A percentile compares a stretch with the other conserved stretches of the same genome.
Conservation (phyloP, 2,797 vertebrate species). For the Chloroceryle amazona region DNA sequence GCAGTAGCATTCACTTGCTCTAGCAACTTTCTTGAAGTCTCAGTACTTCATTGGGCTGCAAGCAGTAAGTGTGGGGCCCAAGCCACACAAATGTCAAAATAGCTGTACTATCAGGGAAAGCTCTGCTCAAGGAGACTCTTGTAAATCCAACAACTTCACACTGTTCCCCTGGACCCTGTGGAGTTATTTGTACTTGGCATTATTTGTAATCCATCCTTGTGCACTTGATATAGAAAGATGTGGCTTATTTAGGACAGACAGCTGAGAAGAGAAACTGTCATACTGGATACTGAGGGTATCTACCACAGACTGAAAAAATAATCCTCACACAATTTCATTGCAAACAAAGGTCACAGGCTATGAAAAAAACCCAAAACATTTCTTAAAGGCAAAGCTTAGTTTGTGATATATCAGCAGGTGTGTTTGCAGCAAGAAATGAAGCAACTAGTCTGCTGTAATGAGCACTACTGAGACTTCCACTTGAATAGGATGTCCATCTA, state of each 20-base stretch:
- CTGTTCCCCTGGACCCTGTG: not conserved
- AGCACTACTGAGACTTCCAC: not conserved
- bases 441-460: not conserved
- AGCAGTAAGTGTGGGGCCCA: not conserved
- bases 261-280: not conserved
- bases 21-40: not conserved
- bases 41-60: not conserved
- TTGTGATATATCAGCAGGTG: not conserved
- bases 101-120: not conserved
- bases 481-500: not conserved
- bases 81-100: not conserved
- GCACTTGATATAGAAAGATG: not conserved
- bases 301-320: not conserved
- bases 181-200: not conserved
- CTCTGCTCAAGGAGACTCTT: not conserved
- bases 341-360: not conserved
- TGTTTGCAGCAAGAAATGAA: not conserved
- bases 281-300: not conserved
- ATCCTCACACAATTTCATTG: not conserved
- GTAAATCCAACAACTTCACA: not conserved
- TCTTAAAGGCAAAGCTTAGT: not conserved
- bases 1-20: not conserved
- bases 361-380: not conserved
- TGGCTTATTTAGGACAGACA: not conserved
- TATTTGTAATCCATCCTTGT: not conserved